A percentile compares a stretch with the other conserved stretches of the same genome.
Evolutionary conservation across 2,113 vertebrate species (phyloP).

Genomic region (Mugil cephalus): DNA sequence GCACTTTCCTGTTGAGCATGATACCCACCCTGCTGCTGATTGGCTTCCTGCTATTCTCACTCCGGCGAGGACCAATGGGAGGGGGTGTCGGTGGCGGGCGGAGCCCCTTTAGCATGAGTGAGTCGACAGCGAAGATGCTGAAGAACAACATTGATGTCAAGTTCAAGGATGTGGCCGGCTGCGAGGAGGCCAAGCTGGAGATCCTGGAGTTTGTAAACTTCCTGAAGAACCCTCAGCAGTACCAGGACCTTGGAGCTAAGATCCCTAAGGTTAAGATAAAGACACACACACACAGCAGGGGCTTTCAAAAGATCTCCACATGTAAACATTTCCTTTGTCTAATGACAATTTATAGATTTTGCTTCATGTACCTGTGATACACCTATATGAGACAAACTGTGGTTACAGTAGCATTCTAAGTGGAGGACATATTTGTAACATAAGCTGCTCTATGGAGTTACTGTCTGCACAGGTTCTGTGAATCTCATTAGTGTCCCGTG

Average conservation of each 20-base stretch:
- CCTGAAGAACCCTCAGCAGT: slow-evolving; percentile 97
- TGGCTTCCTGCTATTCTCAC: slow-evolving; percentile 91
- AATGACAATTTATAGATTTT: too few relatives aligned
- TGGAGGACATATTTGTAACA: too few relatives aligned
- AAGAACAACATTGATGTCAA: slow-evolving; percentile 97
- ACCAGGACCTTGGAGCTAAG: slow-evolving; percentile 96
- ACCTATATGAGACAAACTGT: too few relatives aligned
- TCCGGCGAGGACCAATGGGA: slow-evolving; percentile 90
- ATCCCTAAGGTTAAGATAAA: slow-evolving; percentile 91
- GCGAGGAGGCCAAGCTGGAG: slow-evolving; percentile 97
- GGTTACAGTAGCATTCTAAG: too few relatives aligned
- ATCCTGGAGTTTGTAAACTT: slow-evolving; percentile 99
- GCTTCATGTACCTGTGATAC: too few relatives aligned
- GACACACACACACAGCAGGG: too few relatives aligned
- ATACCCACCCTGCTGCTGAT: slow-evolving; percentile 93
- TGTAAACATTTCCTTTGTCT: too few relatives aligned
- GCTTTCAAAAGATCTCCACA: too few relatives aligned
- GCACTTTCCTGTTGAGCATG: slow-evolving; percentile 93
- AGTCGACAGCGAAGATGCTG: slow-evolving; percentile 96
- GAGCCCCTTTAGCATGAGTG: slow-evolving; percentile 95
- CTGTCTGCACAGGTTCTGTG: too few relatives aligned
- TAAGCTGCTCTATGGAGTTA: too few relatives aligned
- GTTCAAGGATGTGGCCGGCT: slow-evolving; percentile 98
- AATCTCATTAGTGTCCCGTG: too few relatives aligned
- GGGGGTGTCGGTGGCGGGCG: slow-evolving; percentile 93